These are phyloP conservation scores for Corythornis cristatus DNA, from an alignment of 2,113 vertebrate genomes.

Conservation along the genomic window DNA sequence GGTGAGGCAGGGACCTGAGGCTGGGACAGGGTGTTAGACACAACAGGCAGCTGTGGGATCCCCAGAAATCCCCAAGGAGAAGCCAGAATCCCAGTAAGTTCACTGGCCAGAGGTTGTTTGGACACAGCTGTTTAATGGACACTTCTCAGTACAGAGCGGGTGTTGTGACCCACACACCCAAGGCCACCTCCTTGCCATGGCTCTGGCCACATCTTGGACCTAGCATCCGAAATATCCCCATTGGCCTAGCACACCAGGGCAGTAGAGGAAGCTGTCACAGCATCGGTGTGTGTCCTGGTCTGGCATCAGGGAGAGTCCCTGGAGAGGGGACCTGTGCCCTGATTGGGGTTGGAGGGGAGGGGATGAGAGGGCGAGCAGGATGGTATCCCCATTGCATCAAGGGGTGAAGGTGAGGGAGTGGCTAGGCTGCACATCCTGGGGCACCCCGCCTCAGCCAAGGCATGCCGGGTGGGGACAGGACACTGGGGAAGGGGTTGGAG, in stretches of 20 bases:
- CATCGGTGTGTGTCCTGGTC: background rate
- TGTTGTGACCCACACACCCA: background rate
- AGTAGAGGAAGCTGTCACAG: background rate
- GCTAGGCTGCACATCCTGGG: accelerated
- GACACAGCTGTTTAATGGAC: slow-evolving; percentile 70
- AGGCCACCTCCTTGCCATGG: background rate
- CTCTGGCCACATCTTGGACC: background rate
- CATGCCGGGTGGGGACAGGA: background rate
- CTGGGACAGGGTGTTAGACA: background rate
- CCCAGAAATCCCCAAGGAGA: accelerated
- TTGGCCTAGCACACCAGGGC: background rate
- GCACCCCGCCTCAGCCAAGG: background rate
- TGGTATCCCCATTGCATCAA: accelerated
- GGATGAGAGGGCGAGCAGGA: background rate
- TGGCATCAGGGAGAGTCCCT: background rate
- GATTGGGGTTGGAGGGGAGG: background rate
- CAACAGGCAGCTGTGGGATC: background rate
- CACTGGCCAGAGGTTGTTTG: background rate
- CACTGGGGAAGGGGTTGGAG: background rate
- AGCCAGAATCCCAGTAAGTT: background rate
- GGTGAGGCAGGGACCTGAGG: background rate
- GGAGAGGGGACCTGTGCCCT: background rate
- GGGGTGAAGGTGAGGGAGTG: background rate
- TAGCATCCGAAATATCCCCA: slow-evolving; percentile 30
- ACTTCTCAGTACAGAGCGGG: slow-evolving; percentile 5